phyloP scores from a whole-genome alignment of 2,797 vertebrate genomes.

The Synaphobranchus kaupii region DNA sequence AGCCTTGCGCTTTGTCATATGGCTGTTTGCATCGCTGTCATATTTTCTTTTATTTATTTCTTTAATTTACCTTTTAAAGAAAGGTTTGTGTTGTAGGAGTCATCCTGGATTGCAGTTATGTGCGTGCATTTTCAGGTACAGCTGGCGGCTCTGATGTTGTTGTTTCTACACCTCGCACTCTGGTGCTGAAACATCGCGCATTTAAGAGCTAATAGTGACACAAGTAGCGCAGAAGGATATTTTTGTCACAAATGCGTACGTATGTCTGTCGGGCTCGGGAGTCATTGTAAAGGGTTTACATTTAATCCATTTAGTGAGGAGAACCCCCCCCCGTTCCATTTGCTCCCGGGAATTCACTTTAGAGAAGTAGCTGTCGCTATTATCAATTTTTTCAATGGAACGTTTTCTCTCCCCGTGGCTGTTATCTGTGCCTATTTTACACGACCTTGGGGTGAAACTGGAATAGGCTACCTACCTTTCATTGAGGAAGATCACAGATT shows the following conservation, averaged over 20 bases:
- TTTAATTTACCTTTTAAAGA: background rate
- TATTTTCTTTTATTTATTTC: background rate
- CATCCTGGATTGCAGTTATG: background rate
- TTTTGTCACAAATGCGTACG: background rate
- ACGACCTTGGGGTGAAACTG: slow-evolving; percentile 13
- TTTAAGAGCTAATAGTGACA: background rate
- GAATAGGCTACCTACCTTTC: background rate
- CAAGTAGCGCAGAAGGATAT: background rate
- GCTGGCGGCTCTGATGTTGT: background rate
- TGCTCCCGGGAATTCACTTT: slow-evolving; percentile 1
- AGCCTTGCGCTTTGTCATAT: background rate
- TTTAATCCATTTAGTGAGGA: slow-evolving; percentile 55
- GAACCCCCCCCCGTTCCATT: background rate
- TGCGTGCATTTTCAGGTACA: slow-evolving; percentile 2
- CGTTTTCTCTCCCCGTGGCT: slow-evolving; percentile 22
- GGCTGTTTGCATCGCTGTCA: background rate
- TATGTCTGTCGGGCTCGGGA: slow-evolving; percentile 8
- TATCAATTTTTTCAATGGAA: slow-evolving; percentile 35
- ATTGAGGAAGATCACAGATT: background rate
- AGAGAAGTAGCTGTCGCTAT: background rate
- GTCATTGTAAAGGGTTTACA: slow-evolving; percentile 44
- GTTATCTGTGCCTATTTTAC: background rate
- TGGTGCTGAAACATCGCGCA: slow-evolving; percentile 29
- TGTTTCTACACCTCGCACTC: slow-evolving; percentile 31
- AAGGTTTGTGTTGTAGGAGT: background rate